Evolutionary conservation across 2,113 vertebrate genomes (phyloP).

Genomic region (Chaetodon trifascialis): DNA sequence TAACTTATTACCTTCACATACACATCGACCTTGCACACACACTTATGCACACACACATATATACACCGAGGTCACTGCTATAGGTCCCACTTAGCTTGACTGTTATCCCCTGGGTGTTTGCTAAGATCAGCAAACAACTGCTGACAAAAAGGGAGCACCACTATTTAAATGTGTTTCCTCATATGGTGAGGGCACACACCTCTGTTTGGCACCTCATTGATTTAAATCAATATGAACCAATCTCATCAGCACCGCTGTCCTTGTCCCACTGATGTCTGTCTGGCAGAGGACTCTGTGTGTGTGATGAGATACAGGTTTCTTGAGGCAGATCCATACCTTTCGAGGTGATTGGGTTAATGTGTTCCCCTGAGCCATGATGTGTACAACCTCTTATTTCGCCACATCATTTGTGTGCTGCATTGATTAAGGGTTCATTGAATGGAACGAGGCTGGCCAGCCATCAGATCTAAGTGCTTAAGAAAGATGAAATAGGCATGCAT

Average conservation of each 20-base stretch:
- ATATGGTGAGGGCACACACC: slow-evolving; percentile 56
- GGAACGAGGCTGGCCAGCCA: slow-evolving; percentile 20
- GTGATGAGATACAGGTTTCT: slow-evolving; percentile 61
- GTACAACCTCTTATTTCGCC: slow-evolving; percentile 49
- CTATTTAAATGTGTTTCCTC: slow-evolving; percentile 67
- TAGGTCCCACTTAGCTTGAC: slow-evolving; percentile 33
- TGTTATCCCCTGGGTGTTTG: slow-evolving; percentile 44
- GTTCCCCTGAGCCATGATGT: slow-evolving; percentile 52
- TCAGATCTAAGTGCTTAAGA: slow-evolving; percentile 26
- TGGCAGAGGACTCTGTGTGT: slow-evolving; percentile 37
- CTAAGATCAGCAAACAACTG: slow-evolving; percentile 34
- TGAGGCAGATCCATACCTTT: slow-evolving; percentile 64
- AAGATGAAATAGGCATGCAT: slow-evolving; percentile 24
- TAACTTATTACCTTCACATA: slow-evolving; percentile 33
- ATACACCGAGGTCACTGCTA: slow-evolving; percentile 31
- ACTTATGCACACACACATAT: slow-evolving; percentile 11
- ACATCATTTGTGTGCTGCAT: slow-evolving; percentile 65
- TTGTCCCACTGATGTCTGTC: slow-evolving; percentile 59
- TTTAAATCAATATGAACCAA: slow-evolving; percentile 79
- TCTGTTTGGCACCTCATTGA: slow-evolving; percentile 65
- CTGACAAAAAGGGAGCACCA: slow-evolving; percentile 26
- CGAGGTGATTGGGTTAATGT: slow-evolving; percentile 68
- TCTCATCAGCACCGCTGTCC: slow-evolving; percentile 73
- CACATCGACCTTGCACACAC: neutral
- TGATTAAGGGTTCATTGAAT: slow-evolving; percentile 62